These are phyloP conservation scores for Solenopsis invicta DNA, from an alignment of 1,140 invertebrate species.

Conservation along the genomic window DNA sequence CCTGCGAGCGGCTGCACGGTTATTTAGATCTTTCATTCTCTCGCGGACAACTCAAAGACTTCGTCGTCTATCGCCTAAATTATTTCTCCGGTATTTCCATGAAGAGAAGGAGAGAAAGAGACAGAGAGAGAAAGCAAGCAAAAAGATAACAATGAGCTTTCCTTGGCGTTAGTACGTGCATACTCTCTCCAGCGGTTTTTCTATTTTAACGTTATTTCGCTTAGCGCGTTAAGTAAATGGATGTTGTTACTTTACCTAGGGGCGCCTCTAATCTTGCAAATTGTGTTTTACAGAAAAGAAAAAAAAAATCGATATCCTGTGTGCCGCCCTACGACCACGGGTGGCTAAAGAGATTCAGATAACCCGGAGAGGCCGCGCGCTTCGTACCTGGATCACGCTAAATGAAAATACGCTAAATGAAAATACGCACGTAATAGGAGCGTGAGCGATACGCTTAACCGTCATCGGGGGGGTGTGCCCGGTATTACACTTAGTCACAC, in stretches of 20 bases:
- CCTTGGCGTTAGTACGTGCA: not conserved
- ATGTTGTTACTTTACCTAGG: not conserved
- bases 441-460: conserved; percentile 6
- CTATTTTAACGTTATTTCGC: conserved; percentile 13
- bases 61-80: conserved; percentile 54
- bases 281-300: conserved; percentile 8
- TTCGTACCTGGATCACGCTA: conserved; percentile 28
- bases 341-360: conserved; percentile 32
- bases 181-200: not conserved
- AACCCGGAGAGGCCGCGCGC: not conserved
- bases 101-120: not conserved
- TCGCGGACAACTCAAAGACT: conserved; percentile 54
- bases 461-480: conserved; percentile 21
- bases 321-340: not conserved
- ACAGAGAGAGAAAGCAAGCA: not conserved
- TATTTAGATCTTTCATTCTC: conserved; percentile 62
- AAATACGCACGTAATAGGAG: conserved; percentile 25
- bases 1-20: conserved; percentile 31
- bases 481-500: conserved; percentile 28
- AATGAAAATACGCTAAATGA: conserved; percentile 38
- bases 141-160: conserved; percentile 15
- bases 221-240: conserved; percentile 8
- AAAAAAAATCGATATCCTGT: conserved; percentile 20
- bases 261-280: conserved; percentile 14
- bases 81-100: conserved; percentile 34